Percentiles rank a stretch among this genome's conserved stretches.
Evolutionary conservation across 2,113 vertebrate species (phyloP).

Genomic region (Heliornis fulica): DNA sequence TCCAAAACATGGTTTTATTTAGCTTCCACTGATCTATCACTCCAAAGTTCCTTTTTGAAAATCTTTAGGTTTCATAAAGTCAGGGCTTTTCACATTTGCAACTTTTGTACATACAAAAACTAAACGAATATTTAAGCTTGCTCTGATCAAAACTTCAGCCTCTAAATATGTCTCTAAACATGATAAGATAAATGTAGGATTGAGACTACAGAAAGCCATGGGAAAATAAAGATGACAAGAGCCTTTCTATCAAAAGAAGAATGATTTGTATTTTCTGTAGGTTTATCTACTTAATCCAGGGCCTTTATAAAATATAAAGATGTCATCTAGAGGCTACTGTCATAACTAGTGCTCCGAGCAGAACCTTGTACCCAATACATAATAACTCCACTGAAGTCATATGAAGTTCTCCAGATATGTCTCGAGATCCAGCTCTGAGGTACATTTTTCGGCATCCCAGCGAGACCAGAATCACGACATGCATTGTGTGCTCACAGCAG

Average conservation of each 20-base stretch:
- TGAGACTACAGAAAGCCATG: too few species aligned
- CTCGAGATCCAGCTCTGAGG: neutral
- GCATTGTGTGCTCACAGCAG: rapidly evolving
- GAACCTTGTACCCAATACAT: neutral
- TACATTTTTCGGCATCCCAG: neutral
- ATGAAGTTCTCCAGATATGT: neutral
- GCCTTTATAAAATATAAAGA: neutral
- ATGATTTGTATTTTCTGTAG: neutral
- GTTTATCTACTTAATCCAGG: neutral
- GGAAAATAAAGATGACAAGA: too few species aligned
- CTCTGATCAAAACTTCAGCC: neutral
- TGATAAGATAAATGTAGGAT: too few species aligned
- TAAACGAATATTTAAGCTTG: neutral
- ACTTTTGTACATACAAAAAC: neutral
- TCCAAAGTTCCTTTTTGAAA: too few species aligned
- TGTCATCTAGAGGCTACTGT: neutral
- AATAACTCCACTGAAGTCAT: neutral
- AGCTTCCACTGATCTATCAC: neutral
- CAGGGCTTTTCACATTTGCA: neutral
- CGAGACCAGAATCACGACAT: neutral
- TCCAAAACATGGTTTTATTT: neutral
- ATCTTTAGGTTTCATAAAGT: neutral
- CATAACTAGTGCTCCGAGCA: neutral
- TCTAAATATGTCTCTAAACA: neutral
- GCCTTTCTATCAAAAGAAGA: neutral